These are phyloP conservation scores for Bombus fervidus DNA, from an alignment of 1,140 invertebrate genomes.

Conservation along the genomic window DNA sequence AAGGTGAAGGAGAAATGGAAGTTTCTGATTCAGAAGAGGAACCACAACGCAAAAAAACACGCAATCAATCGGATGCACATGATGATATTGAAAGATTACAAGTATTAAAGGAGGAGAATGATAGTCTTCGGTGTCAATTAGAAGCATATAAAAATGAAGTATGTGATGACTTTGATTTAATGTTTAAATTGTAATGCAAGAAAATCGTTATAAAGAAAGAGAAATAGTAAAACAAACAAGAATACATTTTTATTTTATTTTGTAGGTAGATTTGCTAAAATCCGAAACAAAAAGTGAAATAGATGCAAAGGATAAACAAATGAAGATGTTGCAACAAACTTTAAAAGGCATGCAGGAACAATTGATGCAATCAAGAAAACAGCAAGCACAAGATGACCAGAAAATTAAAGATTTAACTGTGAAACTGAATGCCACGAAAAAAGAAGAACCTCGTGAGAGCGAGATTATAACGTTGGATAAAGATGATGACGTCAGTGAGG, in stretches of 20 bases:
- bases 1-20: conserved; percentile 92
- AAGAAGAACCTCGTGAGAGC: conserved; percentile 75
- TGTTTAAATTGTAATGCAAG: neutral
- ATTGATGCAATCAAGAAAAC: conserved; percentile 85
- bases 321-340: conserved; percentile 89
- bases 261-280: conserved; percentile 85
- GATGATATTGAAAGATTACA: conserved; percentile 77
- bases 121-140: conserved; percentile 94
- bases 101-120: conserved; percentile 91
- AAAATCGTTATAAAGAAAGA: neutral
- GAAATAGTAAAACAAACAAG: neutral
- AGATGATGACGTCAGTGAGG: conserved; percentile 82
- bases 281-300: conserved; percentile 87
- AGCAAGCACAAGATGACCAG: conserved; percentile 85
- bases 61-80: conserved; percentile 72
- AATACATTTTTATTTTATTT: conserved; percentile 2
- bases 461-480: conserved; percentile 81
- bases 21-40: conserved; percentile 89
- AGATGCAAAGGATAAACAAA: conserved; percentile 88
- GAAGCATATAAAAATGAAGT: conserved; percentile 97
- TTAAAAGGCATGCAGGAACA: conserved; percentile 92
- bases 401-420: conserved; percentile 84
- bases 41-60: conserved; percentile 81
- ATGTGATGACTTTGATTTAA: conserved; percentile 6
- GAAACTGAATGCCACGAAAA: conserved; percentile 81